A percentile compares a stretch with the other conserved stretches of the same genome.
Evolutionary conservation across 2,113 vertebrate species (phyloP).

Genomic region (Maccullochella peelii): DNA sequence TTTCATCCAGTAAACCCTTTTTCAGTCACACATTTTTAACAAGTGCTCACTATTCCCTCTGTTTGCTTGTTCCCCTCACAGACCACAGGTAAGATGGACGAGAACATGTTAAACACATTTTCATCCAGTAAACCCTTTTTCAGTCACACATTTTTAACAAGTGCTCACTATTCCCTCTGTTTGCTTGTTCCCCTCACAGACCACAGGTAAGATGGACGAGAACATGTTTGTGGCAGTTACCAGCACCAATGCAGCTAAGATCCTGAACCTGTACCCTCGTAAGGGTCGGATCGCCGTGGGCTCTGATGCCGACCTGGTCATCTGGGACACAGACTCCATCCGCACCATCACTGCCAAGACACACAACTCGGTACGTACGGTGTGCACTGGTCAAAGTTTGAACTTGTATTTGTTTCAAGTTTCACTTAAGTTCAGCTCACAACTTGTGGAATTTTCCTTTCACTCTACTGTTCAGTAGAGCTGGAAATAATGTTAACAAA

Average conservation of each 20-base stretch:
- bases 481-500: not conserved
- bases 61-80: conserved; percentile 64
- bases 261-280: conserved; percentile 97
- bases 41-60: not conserved
- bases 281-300: conserved; percentile 97
- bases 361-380: conserved; percentile 91
- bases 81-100: conserved; percentile 99
- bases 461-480: not conserved
- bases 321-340: conserved; percentile 96
- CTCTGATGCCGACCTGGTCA: conserved; percentile 95
- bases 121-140: not conserved
- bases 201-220: conserved; percentile 98
- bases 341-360: conserved; percentile 96
- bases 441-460: not conserved
- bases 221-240: conserved; percentile 98
- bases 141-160: not conserved
- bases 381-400: not conserved
- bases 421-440: not conserved
- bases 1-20: not conserved
- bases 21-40: not conserved
- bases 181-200: conserved; percentile 79
- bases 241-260: conserved; percentile 98
- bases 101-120: conserved; percentile 97
- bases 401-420: not conserved
- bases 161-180: not conserved